These are phyloP conservation scores for Bibio marci DNA, from an alignment of 2,888 invertebrate species.

Conservation along the genomic window DNA sequence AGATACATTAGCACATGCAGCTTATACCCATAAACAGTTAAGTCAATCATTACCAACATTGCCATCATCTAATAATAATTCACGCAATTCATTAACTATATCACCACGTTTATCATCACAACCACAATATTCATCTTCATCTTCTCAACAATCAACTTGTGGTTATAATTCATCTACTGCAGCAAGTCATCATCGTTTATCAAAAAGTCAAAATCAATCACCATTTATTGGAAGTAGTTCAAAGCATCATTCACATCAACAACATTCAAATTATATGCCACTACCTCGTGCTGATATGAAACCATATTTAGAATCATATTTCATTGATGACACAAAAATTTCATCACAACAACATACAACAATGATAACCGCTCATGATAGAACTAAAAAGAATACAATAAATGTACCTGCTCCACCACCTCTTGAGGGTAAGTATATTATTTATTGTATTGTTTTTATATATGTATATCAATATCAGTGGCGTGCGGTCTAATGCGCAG, in stretches of 20 bases:
- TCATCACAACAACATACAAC: not conserved
- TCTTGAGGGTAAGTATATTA: conserved; percentile 21
- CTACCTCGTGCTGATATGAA: conserved; percentile 53
- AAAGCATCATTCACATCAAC: conserved; percentile 3
- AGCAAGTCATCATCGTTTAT: not conserved
- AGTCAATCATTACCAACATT: conserved; percentile 5
- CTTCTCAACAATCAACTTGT: too few relatives aligned
- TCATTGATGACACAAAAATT: conserved; percentile 34
- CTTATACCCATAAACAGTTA: conserved; percentile 24
- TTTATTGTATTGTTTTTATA: too few relatives aligned
- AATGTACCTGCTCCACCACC: conserved; percentile 17
- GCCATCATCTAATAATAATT: conserved; percentile 18
- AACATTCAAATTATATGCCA: conserved; percentile 24
- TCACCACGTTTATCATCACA: conserved; percentile 7
- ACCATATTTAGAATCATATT: conserved; percentile 53
- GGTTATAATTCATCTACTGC: not conserved
- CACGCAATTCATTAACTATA: conserved; percentile 16
- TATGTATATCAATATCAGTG: too few relatives aligned
- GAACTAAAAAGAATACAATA: conserved; percentile 6
- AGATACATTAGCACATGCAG: conserved; percentile 26
- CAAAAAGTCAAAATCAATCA: conserved; percentile 18
- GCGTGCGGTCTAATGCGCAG: too few relatives aligned
- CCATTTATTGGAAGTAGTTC: conserved; percentile 8
- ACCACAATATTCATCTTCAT: conserved; percentile 12
- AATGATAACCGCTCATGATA: conserved; percentile 3